Evolutionary conservation across 2,888 invertebrate genomes (phyloP), one percentile per base, ranked within the genome.

Genomic region (Palloptera scutellata): DNA sequence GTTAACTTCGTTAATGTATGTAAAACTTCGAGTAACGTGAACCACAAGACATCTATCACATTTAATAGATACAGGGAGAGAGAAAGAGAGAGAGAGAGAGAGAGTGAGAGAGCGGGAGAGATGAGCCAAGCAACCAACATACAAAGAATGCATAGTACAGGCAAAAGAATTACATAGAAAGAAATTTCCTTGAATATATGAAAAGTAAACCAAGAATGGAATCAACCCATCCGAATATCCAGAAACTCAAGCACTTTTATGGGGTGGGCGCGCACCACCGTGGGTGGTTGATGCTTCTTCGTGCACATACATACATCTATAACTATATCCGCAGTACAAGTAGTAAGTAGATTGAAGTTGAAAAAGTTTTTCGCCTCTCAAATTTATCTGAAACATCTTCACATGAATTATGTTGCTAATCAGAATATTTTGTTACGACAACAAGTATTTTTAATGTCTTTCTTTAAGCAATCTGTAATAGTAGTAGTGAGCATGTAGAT

Each of bases 351-450:
- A 30, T 30, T 30, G 30, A 30, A 30, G 30, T n/a, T 48, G 48
- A 8, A 48, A 48, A 12, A n/a, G 12, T 66, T 67, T 67, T 63
- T 60, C 67, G 64, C 67, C 63, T 54, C 60, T 64, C 67, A 60
- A 67, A 64, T 67, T 67, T 67, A 67, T 67, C 53, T 67, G 67
- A 67, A 60, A 64, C 67, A 60, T 64, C 61, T 64, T 61, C 68
- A 64, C 67, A 67, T 71, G 66, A 71, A 69, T 71, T 71, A 68
- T 67, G 66, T 68, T 69, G 72, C 72, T 72, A 72, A 72, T 72
- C 72, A 72, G 69, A 67, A 72, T 70, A 72, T 72, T 72, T 72
- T 69, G 61, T 70, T 70, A 69, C 67, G 67, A 72, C 70, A 72
- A 30, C 68, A 65, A 72, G 69, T 64, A 70, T 70, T 70, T 72